Evolutionary conservation across 2,113 vertebrate genomes (phyloP).

Genomic region (Pampusana beccarii): DNA sequence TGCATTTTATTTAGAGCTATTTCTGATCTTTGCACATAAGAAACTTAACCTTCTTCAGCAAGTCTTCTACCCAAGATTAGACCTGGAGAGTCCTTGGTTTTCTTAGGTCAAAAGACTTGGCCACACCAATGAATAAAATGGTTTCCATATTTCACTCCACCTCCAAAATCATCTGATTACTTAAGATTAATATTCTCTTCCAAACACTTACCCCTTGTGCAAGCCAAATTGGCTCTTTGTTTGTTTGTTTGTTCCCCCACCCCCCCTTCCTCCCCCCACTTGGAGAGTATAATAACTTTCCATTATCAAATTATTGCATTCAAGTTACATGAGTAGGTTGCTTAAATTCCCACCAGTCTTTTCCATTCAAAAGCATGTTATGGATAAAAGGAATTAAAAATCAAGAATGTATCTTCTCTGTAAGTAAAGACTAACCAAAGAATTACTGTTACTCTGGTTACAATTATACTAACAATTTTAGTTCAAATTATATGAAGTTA

Average conservation of each 20-base stretch:
- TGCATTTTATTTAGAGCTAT: neutral
- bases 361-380: neutral
- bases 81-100: neutral
- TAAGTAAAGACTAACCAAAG: neutral
- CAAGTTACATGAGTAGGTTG: neutral
- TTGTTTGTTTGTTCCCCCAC: no score
- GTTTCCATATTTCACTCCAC: neutral
- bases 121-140: neutral
- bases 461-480: neutral
- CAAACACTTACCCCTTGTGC: neutral
- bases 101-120: neutral
- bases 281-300: neutral
- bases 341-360: neutral
- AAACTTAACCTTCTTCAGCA: neutral
- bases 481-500: neutral
- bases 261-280: neutral
- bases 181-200: neutral
- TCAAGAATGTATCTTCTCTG: neutral
- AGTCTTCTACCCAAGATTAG: neutral
- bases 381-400: neutral
- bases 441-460: neutral
- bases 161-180: neutral
- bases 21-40: neutral
- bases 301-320: neutral
- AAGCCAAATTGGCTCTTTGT: neutral